These are phyloP conservation scores for Xerus rutilus DNA, from an alignment of 2,797 vertebrate genomes.

Conservation along the genomic window DNA sequence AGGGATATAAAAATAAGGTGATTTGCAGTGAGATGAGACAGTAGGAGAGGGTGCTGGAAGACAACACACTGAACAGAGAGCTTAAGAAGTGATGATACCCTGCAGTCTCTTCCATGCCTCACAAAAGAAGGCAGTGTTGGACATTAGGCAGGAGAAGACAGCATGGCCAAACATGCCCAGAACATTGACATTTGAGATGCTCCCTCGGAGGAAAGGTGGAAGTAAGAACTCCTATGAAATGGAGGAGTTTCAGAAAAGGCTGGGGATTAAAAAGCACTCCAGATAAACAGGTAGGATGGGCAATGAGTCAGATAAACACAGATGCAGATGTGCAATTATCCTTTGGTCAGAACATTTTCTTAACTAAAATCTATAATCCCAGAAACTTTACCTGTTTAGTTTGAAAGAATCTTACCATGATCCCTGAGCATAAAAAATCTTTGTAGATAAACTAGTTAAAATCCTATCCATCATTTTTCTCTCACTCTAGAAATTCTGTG, in stretches of 20 bases:
- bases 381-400: background rate
- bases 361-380: background rate
- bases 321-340: background rate
- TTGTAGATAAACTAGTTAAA: constrained; percentile 48
- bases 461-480: constrained; percentile 11
- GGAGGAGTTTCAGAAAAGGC: background rate
- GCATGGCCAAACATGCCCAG: background rate
- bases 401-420: background rate
- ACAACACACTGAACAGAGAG: background rate
- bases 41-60: background rate
- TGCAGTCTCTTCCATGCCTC: background rate
- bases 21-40: background rate
- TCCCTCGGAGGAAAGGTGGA: background rate
- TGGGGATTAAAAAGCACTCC: background rate
- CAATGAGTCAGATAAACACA: background rate
- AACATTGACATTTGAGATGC: background rate
- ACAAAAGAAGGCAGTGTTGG: background rate
- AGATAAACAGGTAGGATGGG: accelerated
- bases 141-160: background rate
- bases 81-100: background rate
- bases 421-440: background rate
- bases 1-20: background rate
- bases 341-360: background rate
- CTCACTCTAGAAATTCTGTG: constrained; percentile 20
- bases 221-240: background rate